Evolutionary conservation across 2,888 invertebrate genomes (phyloP).

Genomic region (Desoria tigrina): DNA sequence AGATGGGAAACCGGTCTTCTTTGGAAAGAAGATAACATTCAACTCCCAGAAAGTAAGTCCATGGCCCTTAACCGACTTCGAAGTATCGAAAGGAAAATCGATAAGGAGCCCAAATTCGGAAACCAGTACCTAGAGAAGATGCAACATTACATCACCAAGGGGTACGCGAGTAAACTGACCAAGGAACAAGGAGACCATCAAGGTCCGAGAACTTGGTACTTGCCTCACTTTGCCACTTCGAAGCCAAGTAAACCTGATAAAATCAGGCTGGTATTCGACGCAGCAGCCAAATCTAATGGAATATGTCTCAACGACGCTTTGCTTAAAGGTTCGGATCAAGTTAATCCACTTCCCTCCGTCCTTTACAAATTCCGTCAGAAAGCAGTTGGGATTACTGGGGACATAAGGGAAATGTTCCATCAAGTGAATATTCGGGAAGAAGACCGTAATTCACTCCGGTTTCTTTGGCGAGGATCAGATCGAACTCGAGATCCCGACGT

Average conservation of each 20-base stretch:
- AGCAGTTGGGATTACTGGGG: background rate
- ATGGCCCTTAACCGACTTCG: background rate
- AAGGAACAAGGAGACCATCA: too few relatives aligned
- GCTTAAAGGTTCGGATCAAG: too few relatives aligned
- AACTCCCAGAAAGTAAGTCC: too few relatives aligned
- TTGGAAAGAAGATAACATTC: constrained; percentile 9
- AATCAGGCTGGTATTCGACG: too few relatives aligned
- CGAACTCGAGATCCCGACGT: constrained; percentile 1
- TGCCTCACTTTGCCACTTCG: too few relatives aligned
- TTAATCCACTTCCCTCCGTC: too few relatives aligned
- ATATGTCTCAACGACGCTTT: too few relatives aligned
- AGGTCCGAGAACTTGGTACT: too few relatives aligned
- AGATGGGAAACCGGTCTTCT: constrained; percentile 19
- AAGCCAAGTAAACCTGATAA: too few relatives aligned
- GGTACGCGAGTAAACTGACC: too few relatives aligned
- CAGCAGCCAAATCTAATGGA: too few relatives aligned
- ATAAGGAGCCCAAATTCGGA: background rate
- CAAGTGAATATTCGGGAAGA: background rate
- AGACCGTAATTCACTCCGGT: background rate
- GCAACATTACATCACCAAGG: constrained; percentile 3
- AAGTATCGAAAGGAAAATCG: constrained; percentile 11
- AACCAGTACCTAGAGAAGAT: constrained; percentile 1
- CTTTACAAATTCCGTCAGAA: background rate
- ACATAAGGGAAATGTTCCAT: constrained; percentile 17
- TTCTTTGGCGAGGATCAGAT: constrained; percentile 7